Evolutionary conservation across 2,888 invertebrate species (phyloP).

Genomic region (Sarcophaga subvicina): DNA sequence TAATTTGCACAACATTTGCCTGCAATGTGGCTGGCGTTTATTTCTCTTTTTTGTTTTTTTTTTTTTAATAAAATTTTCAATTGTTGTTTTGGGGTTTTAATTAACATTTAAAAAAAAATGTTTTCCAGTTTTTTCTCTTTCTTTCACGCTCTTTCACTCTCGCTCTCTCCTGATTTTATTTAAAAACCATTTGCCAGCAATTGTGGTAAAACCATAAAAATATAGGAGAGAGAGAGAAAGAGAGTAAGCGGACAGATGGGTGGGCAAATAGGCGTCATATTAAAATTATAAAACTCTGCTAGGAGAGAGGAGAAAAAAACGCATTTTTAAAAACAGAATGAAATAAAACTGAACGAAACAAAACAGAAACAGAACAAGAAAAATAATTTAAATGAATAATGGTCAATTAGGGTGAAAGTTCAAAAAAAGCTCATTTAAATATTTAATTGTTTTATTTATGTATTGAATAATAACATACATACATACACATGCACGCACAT

Average conservation of each 20-base stretch:
- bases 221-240: neutral
- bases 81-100: slow-evolving; percentile 39
- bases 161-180: neutral
- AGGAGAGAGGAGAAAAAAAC: neutral
- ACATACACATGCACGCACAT: neutral
- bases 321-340: neutral
- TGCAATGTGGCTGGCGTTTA: slow-evolving; percentile 30
- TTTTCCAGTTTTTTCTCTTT: neutral
- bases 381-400: slow-evolving; percentile 56
- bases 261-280: neutral
- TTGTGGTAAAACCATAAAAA: slow-evolving; percentile 5
- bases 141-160: too few species aligned
- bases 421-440: slow-evolving; percentile 41
- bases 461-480: neutral
- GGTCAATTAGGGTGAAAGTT: slow-evolving; percentile 51
- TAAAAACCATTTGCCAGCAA: slow-evolving; percentile 18
- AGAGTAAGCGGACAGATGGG: too few species aligned
- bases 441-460: slow-evolving; percentile 38
- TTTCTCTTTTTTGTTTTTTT: slow-evolving; percentile 3
- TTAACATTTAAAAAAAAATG: slow-evolving; percentile 45
- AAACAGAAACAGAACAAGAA: neutral
- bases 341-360: too few species aligned
- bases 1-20: slow-evolving; percentile 44
- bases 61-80: slow-evolving; percentile 7
- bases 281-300: neutral